Conservation (phyloP, 2,113 vertebrate genomes). For the Dromas ardeola region DNA sequence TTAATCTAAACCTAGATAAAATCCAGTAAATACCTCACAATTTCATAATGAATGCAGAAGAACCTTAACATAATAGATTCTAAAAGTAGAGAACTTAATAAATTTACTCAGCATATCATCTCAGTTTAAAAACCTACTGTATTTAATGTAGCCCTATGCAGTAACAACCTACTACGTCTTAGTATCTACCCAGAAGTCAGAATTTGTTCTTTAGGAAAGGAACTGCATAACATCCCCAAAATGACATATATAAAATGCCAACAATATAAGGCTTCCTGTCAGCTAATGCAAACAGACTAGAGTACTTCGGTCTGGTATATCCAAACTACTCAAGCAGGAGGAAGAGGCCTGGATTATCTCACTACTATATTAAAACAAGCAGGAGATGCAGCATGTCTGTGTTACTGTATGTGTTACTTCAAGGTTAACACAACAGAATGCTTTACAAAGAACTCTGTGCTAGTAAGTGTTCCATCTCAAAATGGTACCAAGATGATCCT, state of each 20-base stretch:
- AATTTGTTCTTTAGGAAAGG: not conserved
- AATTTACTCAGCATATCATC: not conserved
- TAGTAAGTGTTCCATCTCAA: not conserved
- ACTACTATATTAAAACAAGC: not conserved
- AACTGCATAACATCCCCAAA: not conserved
- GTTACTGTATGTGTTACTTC: not conserved
- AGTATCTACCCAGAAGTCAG: not conserved
- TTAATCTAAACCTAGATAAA: not conserved
- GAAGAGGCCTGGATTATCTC: not conserved
- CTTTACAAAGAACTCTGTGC: not conserved
- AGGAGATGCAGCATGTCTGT: not conserved
- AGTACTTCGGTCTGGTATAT: not conserved
- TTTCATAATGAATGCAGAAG: not conserved
- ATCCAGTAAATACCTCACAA: not conserved
- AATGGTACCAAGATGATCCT: not conserved
- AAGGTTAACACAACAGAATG: not conserved
- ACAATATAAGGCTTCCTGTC: not conserved
- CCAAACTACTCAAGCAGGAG: not conserved
- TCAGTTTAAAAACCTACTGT: not conserved
- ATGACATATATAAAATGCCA: not conserved
- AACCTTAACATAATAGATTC: not conserved
- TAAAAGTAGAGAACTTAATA: not conserved
- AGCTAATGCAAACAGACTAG: not conserved
- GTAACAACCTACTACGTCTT: not conserved
- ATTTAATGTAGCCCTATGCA: not conserved